A percentile compares a stretch with the other conserved stretches of the same genome.
phyloP scores from a whole-genome alignment of 2,797 vertebrate genomes.

The Pristis pectinata region DNA sequence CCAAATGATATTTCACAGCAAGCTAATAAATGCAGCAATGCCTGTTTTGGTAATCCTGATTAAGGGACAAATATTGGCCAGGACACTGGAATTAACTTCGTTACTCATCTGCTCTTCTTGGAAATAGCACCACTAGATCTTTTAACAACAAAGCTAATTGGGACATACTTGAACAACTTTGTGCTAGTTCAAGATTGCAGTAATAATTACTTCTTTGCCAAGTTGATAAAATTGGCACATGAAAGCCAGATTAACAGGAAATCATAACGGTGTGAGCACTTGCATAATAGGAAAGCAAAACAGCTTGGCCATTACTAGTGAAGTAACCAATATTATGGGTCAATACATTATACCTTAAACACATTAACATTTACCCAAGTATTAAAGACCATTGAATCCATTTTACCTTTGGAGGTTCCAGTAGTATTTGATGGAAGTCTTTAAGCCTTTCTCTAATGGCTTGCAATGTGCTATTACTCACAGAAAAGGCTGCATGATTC shows the following conservation, averaged over 20 bases:
- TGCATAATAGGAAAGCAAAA: neutral
- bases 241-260: neutral
- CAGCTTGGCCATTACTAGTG: neutral
- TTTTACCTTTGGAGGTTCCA: slow-evolving; percentile 91
- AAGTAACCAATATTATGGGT: neutral
- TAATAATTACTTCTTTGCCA: neutral
- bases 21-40: no score
- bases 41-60: no score
- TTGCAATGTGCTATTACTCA: slow-evolving; percentile 90
- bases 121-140: no score
- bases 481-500: slow-evolving; percentile 81
- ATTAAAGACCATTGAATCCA: slow-evolving; percentile 10
- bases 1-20: no score
- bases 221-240: neutral
- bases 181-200: neutral
- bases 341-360: neutral
- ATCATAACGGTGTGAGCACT: neutral
- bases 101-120: no score
- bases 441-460: slow-evolving; percentile 86
- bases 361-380: neutral
- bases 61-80: no score
- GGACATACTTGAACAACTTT: neutral
- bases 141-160: no score
- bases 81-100: no score
- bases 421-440: slow-evolving; percentile 89